These are phyloP conservation scores for Antechinus stuartii DNA, from an alignment of 2,113 vertebrate species.

Conservation along the genomic window DNA sequence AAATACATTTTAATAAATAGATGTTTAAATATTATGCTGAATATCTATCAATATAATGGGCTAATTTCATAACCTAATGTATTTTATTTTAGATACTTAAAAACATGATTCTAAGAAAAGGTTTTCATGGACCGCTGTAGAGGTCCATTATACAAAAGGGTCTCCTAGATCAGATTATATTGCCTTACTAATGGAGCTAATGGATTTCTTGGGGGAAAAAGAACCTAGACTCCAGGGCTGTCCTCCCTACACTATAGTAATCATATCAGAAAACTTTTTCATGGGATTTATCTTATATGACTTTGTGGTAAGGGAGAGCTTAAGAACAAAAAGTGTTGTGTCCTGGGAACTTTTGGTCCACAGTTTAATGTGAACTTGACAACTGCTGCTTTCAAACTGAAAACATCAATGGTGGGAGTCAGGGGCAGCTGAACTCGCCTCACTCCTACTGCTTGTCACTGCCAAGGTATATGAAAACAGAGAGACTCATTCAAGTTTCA, in stretches of 20 bases:
- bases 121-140: neutral
- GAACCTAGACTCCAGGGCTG: neutral
- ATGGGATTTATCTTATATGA: neutral
- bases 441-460: neutral
- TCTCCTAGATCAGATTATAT: neutral
- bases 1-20: too few relatives aligned
- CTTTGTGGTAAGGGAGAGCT: neutral
- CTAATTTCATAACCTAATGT: neutral
- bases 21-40: neutral
- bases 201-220: neutral
- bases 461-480: neutral
- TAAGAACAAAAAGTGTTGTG: constrained; percentile 23
- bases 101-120: neutral
- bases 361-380: constrained; percentile 43
- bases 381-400: constrained; percentile 29
- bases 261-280: neutral
- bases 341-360: neutral
- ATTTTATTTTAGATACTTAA: neutral
- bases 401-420: constrained; percentile 3
- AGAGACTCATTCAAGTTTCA: constrained; percentile 3
- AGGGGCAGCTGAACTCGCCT: neutral
- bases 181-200: neutral
- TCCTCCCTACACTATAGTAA: neutral
- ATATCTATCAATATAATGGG: neutral
- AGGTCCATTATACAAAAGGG: neutral